Percentiles rank a stretch among this genome's conserved stretches.
Evolutionary conservation across 2,888 invertebrate genomes (phyloP).

Genomic region (Heliconius ethilla): DNA sequence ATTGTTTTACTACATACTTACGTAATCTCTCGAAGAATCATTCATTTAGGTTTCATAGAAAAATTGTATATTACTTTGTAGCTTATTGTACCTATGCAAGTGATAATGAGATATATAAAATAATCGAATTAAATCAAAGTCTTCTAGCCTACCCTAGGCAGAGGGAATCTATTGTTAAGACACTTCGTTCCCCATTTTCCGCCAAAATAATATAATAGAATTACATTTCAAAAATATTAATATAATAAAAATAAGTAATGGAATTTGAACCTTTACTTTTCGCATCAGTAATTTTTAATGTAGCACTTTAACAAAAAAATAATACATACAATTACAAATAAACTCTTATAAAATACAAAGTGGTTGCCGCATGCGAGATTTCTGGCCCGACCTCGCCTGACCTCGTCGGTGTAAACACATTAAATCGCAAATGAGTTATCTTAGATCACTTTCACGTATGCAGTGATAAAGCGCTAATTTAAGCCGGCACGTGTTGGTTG

Average conservation of each 20-base stretch:
- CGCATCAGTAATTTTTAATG: not conserved
- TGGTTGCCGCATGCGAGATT: constrained; percentile 14
- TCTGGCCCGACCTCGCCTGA: constrained; percentile 30
- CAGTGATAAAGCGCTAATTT: constrained; percentile 11
- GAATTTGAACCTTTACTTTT: not conserved
- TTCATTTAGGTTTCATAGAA: not conserved
- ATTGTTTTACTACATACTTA: not conserved
- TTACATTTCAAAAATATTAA: not conserved
- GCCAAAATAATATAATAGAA: not conserved
- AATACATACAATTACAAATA: not conserved
- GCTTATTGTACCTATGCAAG: no score
- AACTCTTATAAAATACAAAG: not conserved
- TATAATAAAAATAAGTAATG: not conserved
- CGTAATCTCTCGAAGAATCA: not conserved
- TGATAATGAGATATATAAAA: not conserved
- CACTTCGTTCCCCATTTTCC: no score
- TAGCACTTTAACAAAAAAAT: not conserved
- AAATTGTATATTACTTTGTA: not conserved
- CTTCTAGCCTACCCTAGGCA: no score
- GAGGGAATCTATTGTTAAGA: no score
- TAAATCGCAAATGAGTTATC: constrained; percentile 29
- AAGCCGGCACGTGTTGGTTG: constrained; percentile 1
- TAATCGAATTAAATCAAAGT: no score
- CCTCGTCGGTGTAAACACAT: constrained; percentile 17
- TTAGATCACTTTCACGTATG: constrained; percentile 26